Base-by-base conservation (phyloP, 2,888 invertebrate genomes). In the Temnothorax ravouxi region DNA sequence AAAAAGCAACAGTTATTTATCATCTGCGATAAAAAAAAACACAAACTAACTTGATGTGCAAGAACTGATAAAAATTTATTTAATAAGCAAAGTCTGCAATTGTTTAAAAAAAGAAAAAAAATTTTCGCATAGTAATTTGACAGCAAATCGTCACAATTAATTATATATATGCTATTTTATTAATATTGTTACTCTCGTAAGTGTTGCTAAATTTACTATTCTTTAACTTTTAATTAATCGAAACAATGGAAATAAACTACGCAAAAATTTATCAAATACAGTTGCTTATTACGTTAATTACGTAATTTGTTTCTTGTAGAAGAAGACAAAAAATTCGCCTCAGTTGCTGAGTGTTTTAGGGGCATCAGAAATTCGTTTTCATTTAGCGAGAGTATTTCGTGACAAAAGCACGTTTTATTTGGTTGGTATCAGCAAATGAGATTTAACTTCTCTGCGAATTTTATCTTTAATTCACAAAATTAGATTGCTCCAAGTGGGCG, bases 381-480 rank as follows among this genome's bases (percentile, higher is more conserved):
- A 72, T 80, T 54, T 47, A 47, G 9, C 4, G 2, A 72, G 25
- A 71, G 15, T 38, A 34, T 71, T 47, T 59, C 41, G 38, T 72
- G 72, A 72, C 8, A 47, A 47, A 79, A 59, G 18, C 9, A 44
- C 59, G 44, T 79, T 79, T 69, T 21, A 59, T n/a, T 47, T 25
- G 44, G 38, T 18, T 11, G 34, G 1, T 13, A 72, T 38, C 59
- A 29, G 18, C 41, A 80, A 80, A 80, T 52, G 47, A 59, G 38
- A 72, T 80, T 80, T 80, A 25, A 72, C 25, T 72, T 59, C 59
- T 71, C 47, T 13, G 25, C 47, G 6, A 80, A 72, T 4, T n/a
- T 34, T 38, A 80, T 72, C 59, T 34, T 80, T 50, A 80, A 71
- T 79, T 71, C 25, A 38, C 34, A 25, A 72, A 72, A 80, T 5